phyloP scores from a whole-genome alignment of 2,888 invertebrate genomes.

The Yponomeuta evonymella region DNA sequence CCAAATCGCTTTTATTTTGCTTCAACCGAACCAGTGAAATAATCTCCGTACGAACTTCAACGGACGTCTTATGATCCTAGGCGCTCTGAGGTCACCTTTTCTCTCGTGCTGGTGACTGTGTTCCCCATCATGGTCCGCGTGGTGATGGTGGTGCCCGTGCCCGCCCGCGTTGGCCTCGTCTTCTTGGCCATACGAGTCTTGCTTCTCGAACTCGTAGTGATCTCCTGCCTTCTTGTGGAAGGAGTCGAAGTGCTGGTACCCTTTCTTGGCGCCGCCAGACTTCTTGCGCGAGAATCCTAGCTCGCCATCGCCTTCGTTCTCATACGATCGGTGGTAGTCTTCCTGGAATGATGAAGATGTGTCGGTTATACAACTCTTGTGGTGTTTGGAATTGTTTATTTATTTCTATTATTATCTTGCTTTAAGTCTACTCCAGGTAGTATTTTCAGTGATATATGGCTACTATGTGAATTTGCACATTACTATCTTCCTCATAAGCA shows the following conservation, averaged over 20 bases:
- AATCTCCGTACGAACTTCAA: constrained; percentile 44
- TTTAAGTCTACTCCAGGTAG: too few relatives aligned
- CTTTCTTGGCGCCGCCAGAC: constrained; percentile 80
- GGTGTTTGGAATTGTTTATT: too few relatives aligned
- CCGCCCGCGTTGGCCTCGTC: constrained; percentile 66
- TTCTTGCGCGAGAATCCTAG: constrained; percentile 80
- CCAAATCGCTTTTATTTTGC: neutral
- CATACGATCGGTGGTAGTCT: constrained; percentile 76
- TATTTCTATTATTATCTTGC: too few relatives aligned
- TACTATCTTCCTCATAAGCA: too few relatives aligned
- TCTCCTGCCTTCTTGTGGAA: constrained; percentile 85
- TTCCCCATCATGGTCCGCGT: constrained; percentile 64
- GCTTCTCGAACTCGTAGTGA: constrained; percentile 82
- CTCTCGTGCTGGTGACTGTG: constrained; percentile 56
- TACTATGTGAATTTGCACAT: too few relatives aligned
- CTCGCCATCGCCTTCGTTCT: constrained; percentile 78
- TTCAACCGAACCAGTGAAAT: constrained; percentile 41
- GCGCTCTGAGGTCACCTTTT: constrained; percentile 46
- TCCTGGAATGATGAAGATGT: constrained; percentile 33
- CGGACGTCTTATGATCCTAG: constrained; percentile 25
- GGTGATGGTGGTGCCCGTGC: constrained; percentile 60
- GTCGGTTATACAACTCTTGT: neutral
- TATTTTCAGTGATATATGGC: too few relatives aligned
- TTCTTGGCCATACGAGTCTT: constrained; percentile 79
- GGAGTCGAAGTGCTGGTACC: constrained; percentile 83